Percentiles rank a stretch among this genome's conserved stretches.
Conservation (phyloP, 2,797 vertebrate genomes). For the Lacerta bilineata region DNA sequence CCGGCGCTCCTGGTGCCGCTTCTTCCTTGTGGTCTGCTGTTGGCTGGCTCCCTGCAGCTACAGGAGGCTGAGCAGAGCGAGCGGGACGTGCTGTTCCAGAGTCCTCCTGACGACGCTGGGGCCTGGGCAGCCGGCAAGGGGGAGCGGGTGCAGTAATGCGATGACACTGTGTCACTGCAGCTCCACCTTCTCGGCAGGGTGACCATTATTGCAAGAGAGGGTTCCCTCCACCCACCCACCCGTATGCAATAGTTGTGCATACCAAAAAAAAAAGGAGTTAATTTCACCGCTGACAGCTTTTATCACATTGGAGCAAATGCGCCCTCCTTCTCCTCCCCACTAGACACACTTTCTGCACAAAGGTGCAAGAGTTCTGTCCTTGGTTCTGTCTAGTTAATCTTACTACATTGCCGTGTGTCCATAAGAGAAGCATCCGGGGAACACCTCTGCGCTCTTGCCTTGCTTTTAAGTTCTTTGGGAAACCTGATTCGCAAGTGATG, state of each 20-base stretch:
- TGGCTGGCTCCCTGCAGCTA: conserved; percentile 29
- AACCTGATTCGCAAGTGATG: not conserved
- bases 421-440: too few relatives aligned
- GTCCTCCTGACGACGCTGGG: conserved; percentile 53
- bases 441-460: not conserved
- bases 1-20: not conserved
- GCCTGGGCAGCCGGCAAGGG: conserved; percentile 45
- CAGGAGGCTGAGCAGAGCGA: conserved; percentile 4
- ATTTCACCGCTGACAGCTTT: not conserved
- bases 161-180: conserved; percentile 16
- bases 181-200: conserved; percentile 1
- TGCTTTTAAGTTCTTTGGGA: not conserved
- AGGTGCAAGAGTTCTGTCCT: too few relatives aligned
- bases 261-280: too few relatives aligned
- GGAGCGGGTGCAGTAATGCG: conserved; percentile 41
- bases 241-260: not conserved
- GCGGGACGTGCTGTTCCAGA: conserved; percentile 43
- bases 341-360: not conserved
- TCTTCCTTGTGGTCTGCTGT: conserved; percentile 9
- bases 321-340: not conserved
- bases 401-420: too few relatives aligned
- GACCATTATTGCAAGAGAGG: not conserved
- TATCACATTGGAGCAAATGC: not conserved
- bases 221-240: too few relatives aligned
- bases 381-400: too few relatives aligned